Evolutionary conservation across 1,140 invertebrate species (phyloP).

Genomic region (Frieseomelitta varia): DNA sequence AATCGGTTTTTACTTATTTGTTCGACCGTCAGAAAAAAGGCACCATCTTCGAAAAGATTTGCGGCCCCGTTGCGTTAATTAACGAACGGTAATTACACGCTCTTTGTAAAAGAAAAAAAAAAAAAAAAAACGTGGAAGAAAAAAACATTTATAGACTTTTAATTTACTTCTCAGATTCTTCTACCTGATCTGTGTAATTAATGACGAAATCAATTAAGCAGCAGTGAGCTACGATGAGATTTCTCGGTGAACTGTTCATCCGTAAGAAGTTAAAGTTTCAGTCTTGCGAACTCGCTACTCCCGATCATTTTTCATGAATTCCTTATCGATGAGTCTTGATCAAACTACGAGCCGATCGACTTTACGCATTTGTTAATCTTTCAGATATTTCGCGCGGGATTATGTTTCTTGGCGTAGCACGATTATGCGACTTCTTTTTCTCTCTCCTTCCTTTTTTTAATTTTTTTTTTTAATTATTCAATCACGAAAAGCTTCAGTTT

Average conservation of each 20-base stretch:
- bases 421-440: not conserved
- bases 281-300: not conserved
- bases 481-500: not conserved
- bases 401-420: not conserved
- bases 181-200: not conserved
- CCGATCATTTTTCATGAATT: conserved; percentile 32
- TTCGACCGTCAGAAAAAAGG: no score
- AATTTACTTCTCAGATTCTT: not conserved
- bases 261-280: not conserved
- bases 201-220: not conserved
- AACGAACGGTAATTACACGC: not conserved
- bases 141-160: not conserved
- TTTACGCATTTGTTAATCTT: not conserved
- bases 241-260: not conserved
- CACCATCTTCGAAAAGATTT: no score
- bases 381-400: not conserved
- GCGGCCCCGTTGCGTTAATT: not conserved
- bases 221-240: not conserved
- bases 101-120: no score
- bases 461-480: no score
- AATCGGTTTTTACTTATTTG: not conserved
- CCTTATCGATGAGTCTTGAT: conserved; percentile 1
- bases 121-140: no score
- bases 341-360: not conserved
- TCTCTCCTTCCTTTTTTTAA: no score